Percentiles rank a stretch among this genome's conserved stretches.
Evolutionary conservation across 2,797 vertebrate species (phyloP).

Genomic region (Mus spretus): DNA sequence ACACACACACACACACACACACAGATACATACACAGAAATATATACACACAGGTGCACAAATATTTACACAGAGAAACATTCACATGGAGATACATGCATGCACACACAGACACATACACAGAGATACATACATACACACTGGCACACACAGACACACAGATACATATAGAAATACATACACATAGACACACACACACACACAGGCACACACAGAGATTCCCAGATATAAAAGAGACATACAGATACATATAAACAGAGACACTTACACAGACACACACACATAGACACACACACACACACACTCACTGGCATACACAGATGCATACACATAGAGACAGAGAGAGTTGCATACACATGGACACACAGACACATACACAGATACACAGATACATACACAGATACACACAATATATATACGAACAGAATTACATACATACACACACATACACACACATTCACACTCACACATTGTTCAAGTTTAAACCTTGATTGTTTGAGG

Average conservation of each 20-base stretch:
- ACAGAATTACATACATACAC: too few species aligned
- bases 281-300: neutral
- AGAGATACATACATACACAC: neutral
- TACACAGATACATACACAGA: too few species aligned
- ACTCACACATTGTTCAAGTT: neutral
- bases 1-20: neutral
- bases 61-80: neutral
- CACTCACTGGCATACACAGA: neutral
- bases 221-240: too few species aligned
- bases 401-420: too few species aligned
- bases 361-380: neutral
- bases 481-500: neutral
- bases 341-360: neutral
- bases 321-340: neutral
- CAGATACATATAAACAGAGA: neutral
- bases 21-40: neutral
- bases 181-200: neutral
- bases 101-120: neutral
- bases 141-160: neutral
- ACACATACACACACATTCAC: neutral
- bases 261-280: neutral
- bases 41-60: neutral
- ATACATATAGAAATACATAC: neutral
- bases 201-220: too few species aligned
- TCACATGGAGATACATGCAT: neutral